Evolutionary conservation across 1,140 invertebrate species (phyloP).

Genomic region (Thaumatotibia leucotreta): DNA sequence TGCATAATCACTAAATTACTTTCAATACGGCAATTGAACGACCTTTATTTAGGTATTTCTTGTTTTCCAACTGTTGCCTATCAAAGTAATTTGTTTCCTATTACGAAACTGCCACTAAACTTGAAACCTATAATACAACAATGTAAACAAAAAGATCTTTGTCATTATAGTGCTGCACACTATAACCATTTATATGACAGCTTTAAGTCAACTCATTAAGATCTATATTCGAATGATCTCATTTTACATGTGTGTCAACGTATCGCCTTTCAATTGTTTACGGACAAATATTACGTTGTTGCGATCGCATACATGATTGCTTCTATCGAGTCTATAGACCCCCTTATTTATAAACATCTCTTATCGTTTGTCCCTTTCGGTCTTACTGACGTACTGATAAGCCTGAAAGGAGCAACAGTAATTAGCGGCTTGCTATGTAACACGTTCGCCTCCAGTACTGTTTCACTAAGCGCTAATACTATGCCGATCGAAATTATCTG

Average conservation of each 20-base stretch:
- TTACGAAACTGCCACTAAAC: neutral
- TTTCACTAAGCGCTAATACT: neutral
- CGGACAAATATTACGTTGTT: neutral
- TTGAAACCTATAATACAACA: neutral
- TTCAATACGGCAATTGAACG: no score
- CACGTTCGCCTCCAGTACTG: neutral
- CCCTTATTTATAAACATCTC: no score
- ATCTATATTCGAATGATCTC: neutral
- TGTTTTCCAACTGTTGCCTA: no score
- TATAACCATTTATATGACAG: neutral
- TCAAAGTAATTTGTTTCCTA: neutral
- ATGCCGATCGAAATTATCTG: no score
- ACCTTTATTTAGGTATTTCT: no score
- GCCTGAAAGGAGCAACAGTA: no score
- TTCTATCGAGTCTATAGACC: no score
- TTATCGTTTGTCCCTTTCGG: no score
- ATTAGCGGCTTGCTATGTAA: no score
- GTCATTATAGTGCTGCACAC: neutral
- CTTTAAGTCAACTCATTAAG: neutral
- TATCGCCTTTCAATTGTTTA: slow-evolving; percentile 12
- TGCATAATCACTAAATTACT: no score
- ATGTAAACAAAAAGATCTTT: neutral
- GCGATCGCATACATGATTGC: neutral
- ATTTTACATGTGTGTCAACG: neutral
- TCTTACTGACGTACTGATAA: no score